Conservation (phyloP, 2,797 vertebrate genomes). For the Phyllotis vaccarum region DNA sequence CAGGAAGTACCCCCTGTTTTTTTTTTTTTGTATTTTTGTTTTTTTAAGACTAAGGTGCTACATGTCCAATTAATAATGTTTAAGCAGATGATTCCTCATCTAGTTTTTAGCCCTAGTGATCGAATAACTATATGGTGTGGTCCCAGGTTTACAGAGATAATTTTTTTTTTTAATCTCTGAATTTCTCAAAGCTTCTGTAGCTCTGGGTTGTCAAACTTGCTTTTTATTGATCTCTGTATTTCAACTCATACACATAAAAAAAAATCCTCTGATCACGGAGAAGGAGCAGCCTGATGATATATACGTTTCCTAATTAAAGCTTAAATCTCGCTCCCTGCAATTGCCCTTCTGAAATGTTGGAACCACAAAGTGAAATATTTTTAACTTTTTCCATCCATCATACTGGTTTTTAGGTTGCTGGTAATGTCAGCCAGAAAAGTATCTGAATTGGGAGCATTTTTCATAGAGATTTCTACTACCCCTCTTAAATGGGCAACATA, state of each 20-base stretch:
- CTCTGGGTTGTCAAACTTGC: conserved; percentile 67
- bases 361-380: conserved; percentile 79
- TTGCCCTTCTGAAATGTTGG: conserved; percentile 74
- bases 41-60: conserved; percentile 39
- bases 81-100: conserved; percentile 36
- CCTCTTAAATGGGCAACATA: conserved; percentile 70
- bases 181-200: conserved; percentile 71
- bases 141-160: conserved; percentile 68
- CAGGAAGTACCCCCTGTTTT: not conserved
- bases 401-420: conserved; percentile 66
- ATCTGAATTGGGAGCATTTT: conserved; percentile 78
- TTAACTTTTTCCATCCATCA: conserved; percentile 80
- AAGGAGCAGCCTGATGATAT: conserved; percentile 68
- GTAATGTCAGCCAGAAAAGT: conserved; percentile 71
- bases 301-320: conserved; percentile 76
- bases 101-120: conserved; percentile 26
- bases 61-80: conserved; percentile 51
- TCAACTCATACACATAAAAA: conserved; percentile 46
- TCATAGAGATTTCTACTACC: conserved; percentile 65
- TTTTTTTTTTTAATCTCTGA: conserved; percentile 64
- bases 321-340: conserved; percentile 78
- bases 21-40: too few species aligned
- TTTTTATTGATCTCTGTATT: conserved; percentile 76
- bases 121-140: conserved; percentile 45
- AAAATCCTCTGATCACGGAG: not conserved